phyloP scores from a whole-genome alignment of 2,797 vertebrate species.

The Amblyopsis hoosieri region DNA sequence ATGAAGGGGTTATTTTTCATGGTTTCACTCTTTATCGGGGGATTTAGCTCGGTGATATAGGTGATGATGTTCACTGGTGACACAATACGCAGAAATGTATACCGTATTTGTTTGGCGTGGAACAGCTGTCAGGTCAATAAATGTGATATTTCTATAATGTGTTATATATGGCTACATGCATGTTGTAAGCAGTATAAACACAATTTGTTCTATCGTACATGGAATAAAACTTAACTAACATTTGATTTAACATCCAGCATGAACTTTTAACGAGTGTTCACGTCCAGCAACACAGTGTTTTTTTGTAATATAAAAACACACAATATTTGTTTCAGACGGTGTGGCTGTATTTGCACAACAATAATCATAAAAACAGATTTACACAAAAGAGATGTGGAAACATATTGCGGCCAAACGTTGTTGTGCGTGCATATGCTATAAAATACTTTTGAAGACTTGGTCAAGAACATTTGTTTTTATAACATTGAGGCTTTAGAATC shows the following conservation, averaged over 20 bases:
- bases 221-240: no score
- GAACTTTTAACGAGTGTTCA: background rate
- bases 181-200: no score
- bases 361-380: conserved; percentile 7
- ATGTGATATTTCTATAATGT: no score
- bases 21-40: conserved; percentile 37
- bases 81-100: no score
- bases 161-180: no score
- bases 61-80: background rate
- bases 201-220: no score
- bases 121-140: no score
- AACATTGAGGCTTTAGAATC: conserved; percentile 8
- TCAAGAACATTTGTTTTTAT: background rate
- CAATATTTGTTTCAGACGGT: conserved; percentile 12
- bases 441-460: conserved; percentile 1
- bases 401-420: background rate
- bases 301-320: conserved; percentile 29
- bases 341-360: conserved; percentile 40
- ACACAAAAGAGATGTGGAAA: no score
- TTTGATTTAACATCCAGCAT: background rate
- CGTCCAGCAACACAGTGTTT: background rate
- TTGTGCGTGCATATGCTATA: conserved; percentile 11
- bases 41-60: background rate
- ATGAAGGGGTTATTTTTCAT: conserved; percentile 55
- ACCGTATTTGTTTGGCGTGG: no score